These are phyloP conservation scores for Caligus rogercresseyi DNA, from an alignment of 1,140 invertebrate genomes.

Conservation along the genomic window DNA sequence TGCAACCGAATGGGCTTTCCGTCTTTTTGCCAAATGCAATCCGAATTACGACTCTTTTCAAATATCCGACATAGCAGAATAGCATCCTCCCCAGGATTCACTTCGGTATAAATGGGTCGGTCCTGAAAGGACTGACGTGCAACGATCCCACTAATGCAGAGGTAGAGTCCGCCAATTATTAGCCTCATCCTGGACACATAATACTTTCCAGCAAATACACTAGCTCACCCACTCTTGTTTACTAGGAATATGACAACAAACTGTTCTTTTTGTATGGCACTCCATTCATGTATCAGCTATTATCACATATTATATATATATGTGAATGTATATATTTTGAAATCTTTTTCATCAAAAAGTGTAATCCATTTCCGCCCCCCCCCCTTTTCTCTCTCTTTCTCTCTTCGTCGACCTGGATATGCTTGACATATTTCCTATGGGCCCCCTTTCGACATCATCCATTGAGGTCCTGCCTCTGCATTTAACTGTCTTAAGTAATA, in stretches of 20 bases:
- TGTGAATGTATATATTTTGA: background rate
- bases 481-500: no score
- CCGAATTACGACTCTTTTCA: slow-evolving; percentile 48
- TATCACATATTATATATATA: background rate
- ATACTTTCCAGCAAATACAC: no score
- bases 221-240: no score
- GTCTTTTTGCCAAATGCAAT: slow-evolving; percentile 84
- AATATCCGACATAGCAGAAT: slow-evolving; percentile 61
- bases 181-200: no score
- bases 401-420: background rate
- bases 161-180: no score
- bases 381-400: background rate
- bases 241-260: no score
- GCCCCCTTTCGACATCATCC: no score
- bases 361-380: background rate
- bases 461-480: no score
- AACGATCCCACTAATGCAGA: no score
- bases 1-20: slow-evolving; percentile 39
- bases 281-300: no score
- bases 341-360: background rate
- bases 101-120: slow-evolving; percentile 62
- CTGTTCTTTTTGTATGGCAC: no score
- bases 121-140: slow-evolving; percentile 53
- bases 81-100: slow-evolving; percentile 65
- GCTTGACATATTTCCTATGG: background rate